Conservation (phyloP, 2,113 vertebrate genomes). For the Sander vitreus region DNA sequence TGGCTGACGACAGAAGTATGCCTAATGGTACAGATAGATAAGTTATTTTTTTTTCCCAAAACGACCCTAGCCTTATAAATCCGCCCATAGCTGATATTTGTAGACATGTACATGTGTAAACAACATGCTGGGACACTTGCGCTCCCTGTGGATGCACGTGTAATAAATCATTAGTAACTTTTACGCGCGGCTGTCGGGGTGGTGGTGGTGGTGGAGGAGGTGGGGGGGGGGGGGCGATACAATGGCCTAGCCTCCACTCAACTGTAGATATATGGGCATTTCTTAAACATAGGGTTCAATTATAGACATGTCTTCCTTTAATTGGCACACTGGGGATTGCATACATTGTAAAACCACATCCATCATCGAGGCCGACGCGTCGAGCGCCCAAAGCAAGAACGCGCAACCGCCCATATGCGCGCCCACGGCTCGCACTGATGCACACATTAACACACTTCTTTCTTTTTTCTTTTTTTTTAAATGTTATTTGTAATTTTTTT, state of each 20-base stretch:
- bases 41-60: background rate
- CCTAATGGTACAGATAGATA: background rate
- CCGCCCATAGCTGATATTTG: background rate
- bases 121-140: slow-evolving; percentile 34
- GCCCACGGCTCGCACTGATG: slow-evolving; percentile 5
- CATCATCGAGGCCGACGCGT: slow-evolving; percentile 58
- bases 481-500: background rate
- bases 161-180: slow-evolving; percentile 64
- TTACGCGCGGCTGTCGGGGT: slow-evolving; percentile 55
- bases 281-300: slow-evolving; percentile 37
- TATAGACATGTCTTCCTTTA: slow-evolving; percentile 44
- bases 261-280: slow-evolving; percentile 31
- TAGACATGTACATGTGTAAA: slow-evolving; percentile 36
- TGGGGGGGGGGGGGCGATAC: background rate
- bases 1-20: too few species aligned
- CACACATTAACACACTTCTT: slow-evolving; percentile 7
- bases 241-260: slow-evolving; percentile 11
- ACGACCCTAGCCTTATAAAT: background rate
- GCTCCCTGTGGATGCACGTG: slow-evolving; percentile 41
- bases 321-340: slow-evolving; percentile 63
- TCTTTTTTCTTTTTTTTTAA: too few species aligned
- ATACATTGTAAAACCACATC: slow-evolving; percentile 65
- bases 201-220: background rate
- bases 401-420: slow-evolving; percentile 57
- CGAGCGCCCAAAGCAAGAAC: slow-evolving; percentile 37